These are phyloP conservation scores for Diploptera punctata DNA, from an alignment of 2,888 invertebrate genomes.

Conservation along the genomic window DNA sequence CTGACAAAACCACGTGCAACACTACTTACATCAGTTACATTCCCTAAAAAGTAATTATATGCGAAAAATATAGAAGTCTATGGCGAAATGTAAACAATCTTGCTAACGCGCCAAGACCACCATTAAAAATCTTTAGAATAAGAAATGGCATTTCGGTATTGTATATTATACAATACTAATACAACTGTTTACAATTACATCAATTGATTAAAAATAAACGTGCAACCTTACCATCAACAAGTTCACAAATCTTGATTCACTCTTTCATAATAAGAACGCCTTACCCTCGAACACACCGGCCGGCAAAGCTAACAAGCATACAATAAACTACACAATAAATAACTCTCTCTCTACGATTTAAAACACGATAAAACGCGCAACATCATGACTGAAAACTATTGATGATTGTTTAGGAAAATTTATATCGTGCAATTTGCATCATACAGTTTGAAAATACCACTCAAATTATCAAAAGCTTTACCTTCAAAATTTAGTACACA, in stretches of 20 bases:
- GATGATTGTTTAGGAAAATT: neutral
- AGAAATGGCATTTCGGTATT: too few species aligned
- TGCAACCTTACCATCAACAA: too few species aligned
- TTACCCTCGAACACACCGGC: slow-evolving; percentile 31
- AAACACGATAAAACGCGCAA: neutral
- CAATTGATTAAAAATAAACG: too few species aligned
- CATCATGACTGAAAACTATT: neutral
- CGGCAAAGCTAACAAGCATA: slow-evolving; percentile 32
- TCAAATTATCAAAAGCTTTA: slow-evolving; percentile 61
- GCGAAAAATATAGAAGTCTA: too few species aligned
- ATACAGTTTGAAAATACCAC: neutral
- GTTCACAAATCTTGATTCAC: neutral
- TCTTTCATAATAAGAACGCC: neutral
- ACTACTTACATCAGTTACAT: too few species aligned
- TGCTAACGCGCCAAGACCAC: slow-evolving; percentile 33
- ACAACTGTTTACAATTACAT: too few species aligned
- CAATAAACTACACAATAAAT: neutral
- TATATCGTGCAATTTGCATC: neutral
- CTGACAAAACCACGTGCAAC: too few species aligned
- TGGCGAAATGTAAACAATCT: slow-evolving; percentile 37
- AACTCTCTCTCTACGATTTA: neutral
- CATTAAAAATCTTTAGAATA: neutral
- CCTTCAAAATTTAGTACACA: slow-evolving; percentile 65
- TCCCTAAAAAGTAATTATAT: too few species aligned
- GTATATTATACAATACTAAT: too few species aligned